phyloP scores from a whole-genome alignment of 2,888 invertebrate species.

The Latheticus oryzae region DNA sequence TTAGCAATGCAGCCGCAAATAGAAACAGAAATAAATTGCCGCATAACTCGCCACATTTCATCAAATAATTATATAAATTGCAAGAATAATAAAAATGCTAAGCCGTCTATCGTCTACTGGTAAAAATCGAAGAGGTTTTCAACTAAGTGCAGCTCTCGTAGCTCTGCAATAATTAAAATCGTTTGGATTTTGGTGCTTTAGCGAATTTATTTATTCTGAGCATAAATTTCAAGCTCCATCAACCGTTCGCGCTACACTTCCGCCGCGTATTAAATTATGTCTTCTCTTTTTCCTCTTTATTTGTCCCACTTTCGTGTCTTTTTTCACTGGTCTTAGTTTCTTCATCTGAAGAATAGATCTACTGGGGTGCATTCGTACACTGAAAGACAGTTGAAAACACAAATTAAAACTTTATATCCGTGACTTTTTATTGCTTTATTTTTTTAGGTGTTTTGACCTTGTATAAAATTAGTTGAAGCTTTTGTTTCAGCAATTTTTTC shows the following conservation, averaged over 20 bases:
- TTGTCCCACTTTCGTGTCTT: slow-evolving; percentile 32
- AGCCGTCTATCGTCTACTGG: no score
- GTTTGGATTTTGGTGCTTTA: neutral
- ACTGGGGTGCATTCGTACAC: slow-evolving; percentile 10
- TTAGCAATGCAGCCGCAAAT: no score
- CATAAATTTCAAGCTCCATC: slow-evolving; percentile 29
- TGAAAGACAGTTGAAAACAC: slow-evolving; percentile 5
- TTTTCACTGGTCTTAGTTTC: slow-evolving; percentile 6
- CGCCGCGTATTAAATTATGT: slow-evolving; percentile 34
- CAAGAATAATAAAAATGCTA: no score
- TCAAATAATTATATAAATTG: no score
- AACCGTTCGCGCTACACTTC: slow-evolving; percentile 26
- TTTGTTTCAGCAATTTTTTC: slow-evolving; percentile 7
- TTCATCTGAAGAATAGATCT: slow-evolving; percentile 12
- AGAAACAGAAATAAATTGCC: slow-evolving; percentile 1
- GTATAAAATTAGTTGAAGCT: slow-evolving; percentile 25
- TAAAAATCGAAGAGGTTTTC: neutral
- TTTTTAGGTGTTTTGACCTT: slow-evolving; percentile 26
- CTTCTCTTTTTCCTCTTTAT: slow-evolving; percentile 32
- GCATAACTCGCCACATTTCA: no score
- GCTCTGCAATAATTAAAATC: slow-evolving; percentile 11
- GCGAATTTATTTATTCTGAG: slow-evolving; percentile 23
- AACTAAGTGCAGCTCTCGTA: neutral
- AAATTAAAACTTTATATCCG: slow-evolving; percentile 35
- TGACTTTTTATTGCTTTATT: slow-evolving; percentile 23